Percentiles rank a stretch among this genome's conserved stretches.
Conservation (phyloP, 1,140 invertebrate species). For the Chrysopa pallens region DNA sequence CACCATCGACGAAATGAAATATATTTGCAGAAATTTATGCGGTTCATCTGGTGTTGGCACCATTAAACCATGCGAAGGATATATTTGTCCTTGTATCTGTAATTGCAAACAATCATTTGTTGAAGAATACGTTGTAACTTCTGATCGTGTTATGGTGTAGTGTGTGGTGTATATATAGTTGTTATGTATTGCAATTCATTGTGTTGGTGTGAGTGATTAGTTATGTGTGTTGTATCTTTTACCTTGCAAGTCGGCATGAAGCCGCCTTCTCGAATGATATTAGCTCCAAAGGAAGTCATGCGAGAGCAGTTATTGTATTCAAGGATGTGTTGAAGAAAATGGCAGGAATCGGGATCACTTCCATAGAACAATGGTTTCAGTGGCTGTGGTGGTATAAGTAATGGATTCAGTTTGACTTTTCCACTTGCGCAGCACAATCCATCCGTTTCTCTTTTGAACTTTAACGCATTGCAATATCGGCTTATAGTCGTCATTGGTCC, state of each 20-base stretch:
- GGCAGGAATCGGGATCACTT: not conserved
- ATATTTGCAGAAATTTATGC: constrained; percentile 2
- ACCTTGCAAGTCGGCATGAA: constrained; percentile 16
- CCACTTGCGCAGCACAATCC: constrained; percentile 9
- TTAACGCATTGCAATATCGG: constrained; percentile 18
- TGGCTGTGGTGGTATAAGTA: constrained; percentile 6
- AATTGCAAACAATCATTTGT: too few relatives aligned
- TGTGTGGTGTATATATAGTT: too few relatives aligned
- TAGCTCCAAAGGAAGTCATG: constrained; percentile 14
- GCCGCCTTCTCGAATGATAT: constrained; percentile 11
- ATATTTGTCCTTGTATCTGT: constrained; percentile 1
- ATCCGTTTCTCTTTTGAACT: constrained; percentile 11
- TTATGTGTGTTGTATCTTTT: too few relatives aligned
- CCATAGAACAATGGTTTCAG: constrained; percentile 2
- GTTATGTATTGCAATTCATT: too few relatives aligned
- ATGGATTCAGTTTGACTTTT: constrained; percentile 9
- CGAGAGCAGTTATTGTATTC: constrained; percentile 7
- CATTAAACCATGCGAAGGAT: constrained; percentile 2
- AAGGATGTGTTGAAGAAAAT: constrained; percentile 4
- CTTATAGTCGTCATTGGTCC: not conserved
- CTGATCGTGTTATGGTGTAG: too few relatives aligned
- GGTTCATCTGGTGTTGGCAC: not conserved
- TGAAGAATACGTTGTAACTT: too few relatives aligned
- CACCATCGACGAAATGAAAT: constrained; percentile 1
- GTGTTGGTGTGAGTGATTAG: too few relatives aligned